These are phyloP conservation scores for Tokudaia tokunoshimensis DNA, from an alignment of 2,797 vertebrate species.

Conservation along the genomic window DNA sequence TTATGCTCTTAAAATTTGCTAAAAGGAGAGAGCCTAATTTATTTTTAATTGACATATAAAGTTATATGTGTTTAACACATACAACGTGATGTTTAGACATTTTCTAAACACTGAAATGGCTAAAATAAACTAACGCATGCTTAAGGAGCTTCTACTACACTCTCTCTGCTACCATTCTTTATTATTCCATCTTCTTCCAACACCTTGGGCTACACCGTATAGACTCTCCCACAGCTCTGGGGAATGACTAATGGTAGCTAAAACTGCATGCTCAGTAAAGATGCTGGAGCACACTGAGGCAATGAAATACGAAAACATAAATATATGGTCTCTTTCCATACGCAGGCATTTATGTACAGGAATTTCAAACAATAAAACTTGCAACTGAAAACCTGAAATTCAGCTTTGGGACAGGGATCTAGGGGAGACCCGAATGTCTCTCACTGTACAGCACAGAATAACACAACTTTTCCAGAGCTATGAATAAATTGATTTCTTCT, in stretches of 20 bases:
- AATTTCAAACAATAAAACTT: constrained; percentile 24
- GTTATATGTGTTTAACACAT: not conserved
- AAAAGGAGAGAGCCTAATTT: not conserved
- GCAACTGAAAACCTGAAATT: not conserved
- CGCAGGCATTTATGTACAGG: not conserved
- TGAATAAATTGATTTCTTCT: not conserved
- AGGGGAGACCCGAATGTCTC: not conserved
- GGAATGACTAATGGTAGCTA: not conserved
- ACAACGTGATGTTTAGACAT: not conserved
- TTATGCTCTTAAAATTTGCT: not conserved
- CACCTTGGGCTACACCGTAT: not conserved
- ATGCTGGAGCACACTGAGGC: not conserved
- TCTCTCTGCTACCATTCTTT: not conserved
- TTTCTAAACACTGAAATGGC: not conserved
- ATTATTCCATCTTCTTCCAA: not conserved
- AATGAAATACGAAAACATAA: not conserved
- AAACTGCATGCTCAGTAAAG: not conserved
- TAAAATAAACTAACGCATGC: not conserved
- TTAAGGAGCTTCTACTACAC: not conserved
- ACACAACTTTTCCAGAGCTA: not conserved
- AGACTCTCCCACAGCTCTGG: not conserved
- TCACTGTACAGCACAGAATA: not conserved
- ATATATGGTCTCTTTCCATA: not conserved
- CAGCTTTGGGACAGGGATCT: not conserved
- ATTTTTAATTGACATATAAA: constrained; percentile 3